These are phyloP conservation scores for Coelinius sp. DNA, from an alignment of 2,888 invertebrate genomes.

Conservation along the genomic window DNA sequence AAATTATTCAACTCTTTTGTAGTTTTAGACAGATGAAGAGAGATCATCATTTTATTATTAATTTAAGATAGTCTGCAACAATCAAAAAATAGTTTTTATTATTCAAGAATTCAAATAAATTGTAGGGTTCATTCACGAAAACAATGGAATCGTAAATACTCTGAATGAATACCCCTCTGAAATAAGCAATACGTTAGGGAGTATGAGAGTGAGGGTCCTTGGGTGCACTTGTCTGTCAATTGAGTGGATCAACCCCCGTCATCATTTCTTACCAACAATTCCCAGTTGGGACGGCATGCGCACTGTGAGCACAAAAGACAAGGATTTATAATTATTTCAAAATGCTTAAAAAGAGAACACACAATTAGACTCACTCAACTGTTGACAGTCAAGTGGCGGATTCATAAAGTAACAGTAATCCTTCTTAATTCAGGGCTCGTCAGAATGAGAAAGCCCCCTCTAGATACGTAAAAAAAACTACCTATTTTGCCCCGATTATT, in stretches of 20 bases:
- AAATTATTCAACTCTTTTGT: background rate
- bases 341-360: constrained; percentile 65
- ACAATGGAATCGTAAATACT: constrained; percentile 50
- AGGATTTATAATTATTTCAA: constrained; percentile 66
- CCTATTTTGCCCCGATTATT: too few species aligned
- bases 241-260: constrained; percentile 48
- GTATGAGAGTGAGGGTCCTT: constrained; percentile 43
- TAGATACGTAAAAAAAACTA: too few species aligned
- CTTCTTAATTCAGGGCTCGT: too few species aligned
- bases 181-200: constrained; percentile 30
- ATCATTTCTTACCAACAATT: constrained; percentile 54
- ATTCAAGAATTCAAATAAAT: background rate
- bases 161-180: constrained; percentile 40
- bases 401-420: constrained; percentile 22
- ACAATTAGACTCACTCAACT: constrained; percentile 63
- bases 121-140: background rate
- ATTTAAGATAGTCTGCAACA: too few species aligned
- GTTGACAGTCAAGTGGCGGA: constrained; percentile 64
- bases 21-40: too few species aligned
- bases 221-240: constrained; percentile 55
- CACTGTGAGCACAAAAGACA: constrained; percentile 54
- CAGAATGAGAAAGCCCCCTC: too few species aligned
- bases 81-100: too few species aligned
- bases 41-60: too few species aligned
- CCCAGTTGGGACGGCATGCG: constrained; percentile 39